phyloP scores from a whole-genome alignment of 2,888 invertebrate species.

The Leucophora obtusa region DNA sequence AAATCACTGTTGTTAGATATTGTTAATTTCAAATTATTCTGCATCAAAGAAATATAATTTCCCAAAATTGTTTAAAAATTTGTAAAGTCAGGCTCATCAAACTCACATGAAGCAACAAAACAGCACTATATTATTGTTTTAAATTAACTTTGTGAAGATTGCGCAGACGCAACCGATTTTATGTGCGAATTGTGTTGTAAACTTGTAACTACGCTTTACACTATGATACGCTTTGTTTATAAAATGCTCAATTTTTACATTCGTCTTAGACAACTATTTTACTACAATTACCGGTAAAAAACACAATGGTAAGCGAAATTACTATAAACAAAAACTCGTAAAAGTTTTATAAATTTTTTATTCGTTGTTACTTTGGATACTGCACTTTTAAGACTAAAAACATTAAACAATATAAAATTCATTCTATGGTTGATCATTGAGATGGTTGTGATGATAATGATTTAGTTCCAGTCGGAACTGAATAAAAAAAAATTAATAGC shows the following conservation, averaged over 20 bases:
- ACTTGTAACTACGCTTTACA: constrained; percentile 10
- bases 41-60: background rate
- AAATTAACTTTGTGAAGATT: constrained; percentile 26
- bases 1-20: no score
- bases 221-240: constrained; percentile 1
- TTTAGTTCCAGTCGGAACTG: constrained; percentile 64
- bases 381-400: constrained; percentile 59
- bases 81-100: constrained; percentile 23
- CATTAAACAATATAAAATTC: constrained; percentile 38
- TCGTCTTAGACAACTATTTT: constrained; percentile 2
- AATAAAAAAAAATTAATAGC: constrained; percentile 35
- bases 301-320: background rate
- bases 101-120: constrained; percentile 35
- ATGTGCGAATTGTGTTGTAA: constrained; percentile 22
- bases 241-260: constrained; percentile 16
- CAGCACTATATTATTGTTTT: constrained; percentile 28
- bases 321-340: background rate
- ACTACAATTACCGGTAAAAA: constrained; percentile 30
- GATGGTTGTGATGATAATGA: constrained; percentile 56
- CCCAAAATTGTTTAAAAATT: constrained; percentile 48
- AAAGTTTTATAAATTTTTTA: background rate
- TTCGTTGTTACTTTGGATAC: constrained; percentile 52
- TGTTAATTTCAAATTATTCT: no score
- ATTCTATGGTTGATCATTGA: constrained; percentile 56
- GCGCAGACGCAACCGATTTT: constrained; percentile 46